Conservation (phyloP, 2,113 vertebrate genomes). For the Catagonus wagneri region DNA sequence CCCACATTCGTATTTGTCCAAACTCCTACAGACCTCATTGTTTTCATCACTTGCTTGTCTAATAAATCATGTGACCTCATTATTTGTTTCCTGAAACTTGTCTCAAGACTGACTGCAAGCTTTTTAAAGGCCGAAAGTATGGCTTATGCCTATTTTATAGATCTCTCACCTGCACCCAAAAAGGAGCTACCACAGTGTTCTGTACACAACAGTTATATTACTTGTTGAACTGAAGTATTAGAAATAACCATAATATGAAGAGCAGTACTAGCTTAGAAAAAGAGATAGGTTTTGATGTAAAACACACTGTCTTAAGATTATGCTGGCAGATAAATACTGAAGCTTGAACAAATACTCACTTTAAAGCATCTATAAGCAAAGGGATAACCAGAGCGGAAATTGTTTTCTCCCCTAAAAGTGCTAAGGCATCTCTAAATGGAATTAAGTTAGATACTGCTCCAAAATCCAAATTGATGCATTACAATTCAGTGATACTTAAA, state of each 20-base stretch:
- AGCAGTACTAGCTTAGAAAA: slow-evolving; percentile 21
- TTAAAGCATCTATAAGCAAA: slow-evolving; percentile 60
- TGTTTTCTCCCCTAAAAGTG: slow-evolving; percentile 65
- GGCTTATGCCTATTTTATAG: slow-evolving; percentile 45
- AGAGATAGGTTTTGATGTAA: slow-evolving; percentile 29
- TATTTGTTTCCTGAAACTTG: slow-evolving; percentile 56
- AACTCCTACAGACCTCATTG: slow-evolving; percentile 42
- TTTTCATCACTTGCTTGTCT: slow-evolving; percentile 35
- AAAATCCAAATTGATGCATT: slow-evolving; percentile 57
- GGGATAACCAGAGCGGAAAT: slow-evolving; percentile 37
- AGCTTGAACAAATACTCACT: slow-evolving; percentile 47
- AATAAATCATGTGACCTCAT: slow-evolving; percentile 56
- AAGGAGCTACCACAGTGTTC: slow-evolving; percentile 29
- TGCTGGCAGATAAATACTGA: slow-evolving; percentile 41
- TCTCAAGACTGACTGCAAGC: slow-evolving; percentile 42
- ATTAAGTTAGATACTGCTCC: background rate
- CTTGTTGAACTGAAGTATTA: slow-evolving; percentile 56
- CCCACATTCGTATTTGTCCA: slow-evolving; percentile 7
- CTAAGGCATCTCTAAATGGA: slow-evolving; percentile 54
- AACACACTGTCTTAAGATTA: slow-evolving; percentile 42
- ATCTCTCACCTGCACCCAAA: background rate
- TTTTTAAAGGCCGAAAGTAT: slow-evolving; percentile 52
- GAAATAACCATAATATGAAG: slow-evolving; percentile 51
- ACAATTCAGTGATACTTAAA: slow-evolving; percentile 38
- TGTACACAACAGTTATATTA: background rate